These are phyloP conservation scores for Rhyacophila evoluta DNA, from an alignment of 2,888 invertebrate species.

Conservation along the genomic window DNA sequence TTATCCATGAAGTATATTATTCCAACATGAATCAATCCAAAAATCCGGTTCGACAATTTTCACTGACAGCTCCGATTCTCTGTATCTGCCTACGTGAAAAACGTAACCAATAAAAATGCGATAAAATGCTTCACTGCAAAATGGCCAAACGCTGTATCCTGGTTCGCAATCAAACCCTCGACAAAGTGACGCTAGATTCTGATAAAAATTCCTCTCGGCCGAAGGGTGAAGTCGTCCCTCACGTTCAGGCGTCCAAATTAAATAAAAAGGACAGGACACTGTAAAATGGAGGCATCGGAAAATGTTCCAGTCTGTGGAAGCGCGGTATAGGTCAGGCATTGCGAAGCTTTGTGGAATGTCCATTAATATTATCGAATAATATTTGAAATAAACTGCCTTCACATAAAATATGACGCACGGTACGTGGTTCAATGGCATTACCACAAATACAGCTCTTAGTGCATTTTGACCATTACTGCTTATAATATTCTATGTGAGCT, in stretches of 20 bases:
- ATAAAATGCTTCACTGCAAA: slow-evolving; percentile 31
- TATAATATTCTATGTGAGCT: too few relatives aligned
- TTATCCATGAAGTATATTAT: neutral
- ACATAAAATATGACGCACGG: too few relatives aligned
- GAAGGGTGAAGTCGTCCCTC: slow-evolving; percentile 47
- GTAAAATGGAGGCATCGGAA: neutral
- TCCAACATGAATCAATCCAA: neutral
- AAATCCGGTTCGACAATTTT: neutral
- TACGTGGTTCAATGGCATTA: too few relatives aligned
- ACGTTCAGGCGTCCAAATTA: slow-evolving; percentile 51
- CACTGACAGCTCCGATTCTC: neutral
- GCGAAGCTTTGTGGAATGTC: neutral
- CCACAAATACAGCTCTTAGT: too few relatives aligned
- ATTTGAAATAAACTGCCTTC: too few relatives aligned
- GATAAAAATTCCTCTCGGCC: slow-evolving; percentile 52
- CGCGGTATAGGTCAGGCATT: neutral
- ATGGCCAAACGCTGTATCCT: slow-evolving; percentile 29
- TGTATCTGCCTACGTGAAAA: neutral
- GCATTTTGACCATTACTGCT: too few relatives aligned
- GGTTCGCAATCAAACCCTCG: slow-evolving; percentile 41
- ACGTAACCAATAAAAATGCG: slow-evolving; percentile 34
- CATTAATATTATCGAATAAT: neutral
- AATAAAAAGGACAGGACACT: slow-evolving; percentile 50
- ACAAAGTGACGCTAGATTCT: slow-evolving; percentile 35
- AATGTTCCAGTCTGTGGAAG: neutral